A percentile compares a stretch with the other conserved stretches of the same genome.
These are phyloP conservation scores for Parascotia fuliginaria DNA, from an alignment of 2,888 invertebrate genomes.

Conservation along the genomic window DNA sequence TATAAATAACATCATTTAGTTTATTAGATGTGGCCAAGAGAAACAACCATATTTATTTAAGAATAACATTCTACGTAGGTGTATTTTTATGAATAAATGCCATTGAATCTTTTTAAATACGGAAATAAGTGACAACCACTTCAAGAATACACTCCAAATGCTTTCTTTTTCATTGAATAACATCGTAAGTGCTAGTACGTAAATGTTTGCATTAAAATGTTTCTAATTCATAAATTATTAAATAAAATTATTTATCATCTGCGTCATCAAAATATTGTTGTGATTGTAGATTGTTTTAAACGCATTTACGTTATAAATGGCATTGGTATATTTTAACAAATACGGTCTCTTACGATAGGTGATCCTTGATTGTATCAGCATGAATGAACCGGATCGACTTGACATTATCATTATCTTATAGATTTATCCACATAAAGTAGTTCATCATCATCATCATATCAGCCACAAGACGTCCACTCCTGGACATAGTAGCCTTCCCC, in stretches of 20 bases:
- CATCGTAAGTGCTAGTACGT: background rate
- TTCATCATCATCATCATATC: too few relatives aligned
- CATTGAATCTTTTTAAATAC: background rate
- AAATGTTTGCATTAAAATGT: background rate
- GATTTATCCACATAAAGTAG: too few relatives aligned
- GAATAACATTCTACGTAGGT: background rate
- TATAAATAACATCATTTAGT: conserved; percentile 1
- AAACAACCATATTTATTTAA: background rate
- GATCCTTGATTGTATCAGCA: too few relatives aligned
- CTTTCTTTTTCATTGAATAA: too few relatives aligned
- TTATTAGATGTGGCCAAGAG: background rate
- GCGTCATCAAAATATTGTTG: conserved; percentile 16
- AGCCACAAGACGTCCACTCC: too few relatives aligned
- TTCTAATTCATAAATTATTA: background rate
- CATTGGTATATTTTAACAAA: conserved; percentile 37
- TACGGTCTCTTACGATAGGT: background rate
- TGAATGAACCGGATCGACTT: too few relatives aligned
- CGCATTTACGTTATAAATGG: conserved; percentile 34
- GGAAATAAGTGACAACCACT: background rate
- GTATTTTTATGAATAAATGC: background rate
- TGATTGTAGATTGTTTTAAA: conserved; percentile 13
- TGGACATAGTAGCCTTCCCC: too few relatives aligned
- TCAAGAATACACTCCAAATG: background rate
- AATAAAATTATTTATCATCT: background rate
- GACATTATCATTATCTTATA: too few relatives aligned